Conservation (phyloP, 2,113 vertebrate species). For the Terrapene triunguis region DNA sequence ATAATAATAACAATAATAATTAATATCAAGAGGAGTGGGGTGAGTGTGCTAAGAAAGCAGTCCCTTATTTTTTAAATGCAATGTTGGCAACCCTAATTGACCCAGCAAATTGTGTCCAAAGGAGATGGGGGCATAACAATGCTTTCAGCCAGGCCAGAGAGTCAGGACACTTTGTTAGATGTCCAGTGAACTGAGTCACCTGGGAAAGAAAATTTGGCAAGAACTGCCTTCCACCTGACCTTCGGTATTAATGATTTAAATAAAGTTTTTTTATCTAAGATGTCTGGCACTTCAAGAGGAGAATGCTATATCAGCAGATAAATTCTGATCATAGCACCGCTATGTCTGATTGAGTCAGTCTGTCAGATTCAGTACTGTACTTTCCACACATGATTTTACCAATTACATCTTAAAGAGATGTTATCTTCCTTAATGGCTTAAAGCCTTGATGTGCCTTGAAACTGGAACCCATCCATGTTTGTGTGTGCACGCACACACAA, state of each 20-base stretch:
- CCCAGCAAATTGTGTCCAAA: neutral
- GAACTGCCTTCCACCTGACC: neutral
- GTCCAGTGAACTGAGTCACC: neutral
- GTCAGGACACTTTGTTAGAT: neutral
- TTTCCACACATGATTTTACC: neutral
- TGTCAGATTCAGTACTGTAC: neutral
- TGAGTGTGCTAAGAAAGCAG: neutral
- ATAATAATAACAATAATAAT: neutral
- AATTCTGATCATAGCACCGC: neutral
- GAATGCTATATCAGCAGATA: neutral
- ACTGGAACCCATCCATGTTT: neutral
- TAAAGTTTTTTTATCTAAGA: neutral
- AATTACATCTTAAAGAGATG: neutral
- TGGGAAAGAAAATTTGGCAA: neutral
- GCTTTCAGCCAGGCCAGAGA: neutral
- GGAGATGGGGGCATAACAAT: neutral
- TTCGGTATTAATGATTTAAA: neutral
- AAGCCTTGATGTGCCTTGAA: neutral
- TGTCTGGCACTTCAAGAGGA: neutral
- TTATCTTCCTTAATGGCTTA: neutral
- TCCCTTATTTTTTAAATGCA: neutral
- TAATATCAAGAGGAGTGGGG: neutral
- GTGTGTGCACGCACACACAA: neutral
- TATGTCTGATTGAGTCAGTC: neutral
- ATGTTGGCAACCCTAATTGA: neutral